These are phyloP conservation scores for Chamaea fasciata DNA, from an alignment of 2,113 vertebrate genomes.

Conservation along the genomic window DNA sequence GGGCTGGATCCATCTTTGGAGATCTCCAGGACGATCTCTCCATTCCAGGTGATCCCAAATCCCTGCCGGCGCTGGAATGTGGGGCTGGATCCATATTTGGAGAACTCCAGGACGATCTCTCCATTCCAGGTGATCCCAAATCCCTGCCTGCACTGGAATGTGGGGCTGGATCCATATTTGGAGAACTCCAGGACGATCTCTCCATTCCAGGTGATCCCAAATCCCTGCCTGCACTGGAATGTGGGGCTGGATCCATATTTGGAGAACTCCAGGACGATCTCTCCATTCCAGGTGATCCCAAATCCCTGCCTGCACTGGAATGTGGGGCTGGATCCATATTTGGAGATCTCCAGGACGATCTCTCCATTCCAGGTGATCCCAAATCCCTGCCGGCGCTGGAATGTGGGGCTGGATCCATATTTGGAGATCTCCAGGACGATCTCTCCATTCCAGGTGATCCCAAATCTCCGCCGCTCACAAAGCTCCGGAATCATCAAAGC, in stretches of 20 bases:
- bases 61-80: too few relatives aligned
- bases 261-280: rapidly evolving
- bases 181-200: too few relatives aligned
- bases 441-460: neutral
- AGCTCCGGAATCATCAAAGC: neutral
- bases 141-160: too few relatives aligned
- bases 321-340: rapidly evolving
- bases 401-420: neutral
- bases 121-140: too few relatives aligned
- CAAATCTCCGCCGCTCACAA: neutral
- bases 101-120: too few relatives aligned
- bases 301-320: neutral
- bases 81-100: too few relatives aligned
- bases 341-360: too few relatives aligned
- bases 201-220: neutral
- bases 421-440: neutral
- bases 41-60: too few relatives aligned
- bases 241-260: neutral
- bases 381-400: neutral
- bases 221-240: rapidly evolving
- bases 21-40: too few relatives aligned
- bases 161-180: too few relatives aligned
- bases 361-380: too few relatives aligned
- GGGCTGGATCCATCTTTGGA: too few relatives aligned
- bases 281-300: neutral